Conservation (phyloP, 2,113 vertebrate genomes). For the Gracilinanus agilis region DNA sequence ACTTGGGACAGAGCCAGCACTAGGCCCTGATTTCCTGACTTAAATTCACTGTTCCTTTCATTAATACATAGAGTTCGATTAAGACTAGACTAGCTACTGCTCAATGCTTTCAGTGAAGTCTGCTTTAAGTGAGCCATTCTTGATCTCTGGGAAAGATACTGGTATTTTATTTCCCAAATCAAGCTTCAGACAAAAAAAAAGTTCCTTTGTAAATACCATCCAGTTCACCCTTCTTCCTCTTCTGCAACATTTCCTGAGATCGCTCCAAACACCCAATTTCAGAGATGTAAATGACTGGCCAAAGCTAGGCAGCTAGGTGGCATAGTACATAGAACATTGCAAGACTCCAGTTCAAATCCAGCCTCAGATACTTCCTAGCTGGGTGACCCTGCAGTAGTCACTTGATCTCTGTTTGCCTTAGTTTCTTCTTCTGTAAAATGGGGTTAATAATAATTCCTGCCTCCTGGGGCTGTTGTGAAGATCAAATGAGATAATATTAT, state of each 20-base stretch:
- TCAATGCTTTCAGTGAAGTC: not conserved
- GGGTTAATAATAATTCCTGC: not conserved
- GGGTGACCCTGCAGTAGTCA: not conserved
- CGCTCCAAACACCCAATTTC: not conserved
- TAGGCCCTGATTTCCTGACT: not conserved
- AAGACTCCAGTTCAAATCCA: not conserved
- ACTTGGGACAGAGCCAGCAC: not conserved
- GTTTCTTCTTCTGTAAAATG: not conserved
- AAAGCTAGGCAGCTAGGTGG: not conserved
- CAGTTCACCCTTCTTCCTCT: not conserved
- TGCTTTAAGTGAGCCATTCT: not conserved
- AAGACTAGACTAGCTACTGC: not conserved
- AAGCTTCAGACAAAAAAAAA: not conserved
- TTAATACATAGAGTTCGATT: not conserved
- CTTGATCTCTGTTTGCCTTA: not conserved
- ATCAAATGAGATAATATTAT: not conserved
- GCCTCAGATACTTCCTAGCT: not conserved
- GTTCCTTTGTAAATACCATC: not conserved
- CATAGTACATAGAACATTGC: not conserved
- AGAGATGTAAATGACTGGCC: not conserved
- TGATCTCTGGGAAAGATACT: not conserved
- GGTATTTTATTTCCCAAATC: not conserved
- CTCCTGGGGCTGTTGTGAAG: not conserved
- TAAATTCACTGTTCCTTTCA: not conserved
- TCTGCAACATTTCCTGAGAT: not conserved